Evolutionary conservation across 2,113 vertebrate genomes (phyloP), one percentile per base, ranked within the genome.

Genomic region (Epinephelus cyanopodus): DNA sequence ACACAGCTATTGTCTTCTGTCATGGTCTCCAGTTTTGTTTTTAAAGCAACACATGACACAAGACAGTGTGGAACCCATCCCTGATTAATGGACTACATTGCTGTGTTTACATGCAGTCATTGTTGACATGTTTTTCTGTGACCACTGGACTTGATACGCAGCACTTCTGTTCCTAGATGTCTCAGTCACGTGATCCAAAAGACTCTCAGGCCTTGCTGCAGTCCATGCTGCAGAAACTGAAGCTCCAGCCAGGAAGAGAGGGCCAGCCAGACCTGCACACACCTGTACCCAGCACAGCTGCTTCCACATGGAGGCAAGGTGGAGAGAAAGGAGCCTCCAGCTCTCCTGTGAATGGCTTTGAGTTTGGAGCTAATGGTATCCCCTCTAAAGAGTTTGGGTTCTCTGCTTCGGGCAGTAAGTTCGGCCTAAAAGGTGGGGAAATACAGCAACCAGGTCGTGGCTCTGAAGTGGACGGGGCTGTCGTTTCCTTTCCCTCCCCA

Each of bases 211-310:
- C 77, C 37, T 68, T 95, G 84, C 72, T 96, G 88, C 95, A 95
- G 83, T 95, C 95, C 50, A 95, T 96, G 95, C 91, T 95, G 90
- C 92, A 94, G 90, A 94, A 70, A 83, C 85, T 96, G 83, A 94
- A 69, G 81, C 90, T 96, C 52, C 94, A 95, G 72, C 47, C 92
- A 0, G 90, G 62, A 56, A 83, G 62, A 61, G 91, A 94, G 2
- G 73, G 77, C 17, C 78, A 85, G 66, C 15, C n/a, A 48, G 25
- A 47, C 11, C 19, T n/a, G 23, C 54, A 78, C 52, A 39, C 67
- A 64, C 66, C 81, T 71, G 70, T 21, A 11, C 11, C 53, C 21
- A 3, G 12, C 21, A 4, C 79, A 23, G 25, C 42, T 42, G n/a
- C 29, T 58, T 29, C 63, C 25, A 64, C 73, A 64, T 47, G 21